phyloP scores from a whole-genome alignment of 2,113 vertebrate genomes.

The Lamprologus callipterus region DNA sequence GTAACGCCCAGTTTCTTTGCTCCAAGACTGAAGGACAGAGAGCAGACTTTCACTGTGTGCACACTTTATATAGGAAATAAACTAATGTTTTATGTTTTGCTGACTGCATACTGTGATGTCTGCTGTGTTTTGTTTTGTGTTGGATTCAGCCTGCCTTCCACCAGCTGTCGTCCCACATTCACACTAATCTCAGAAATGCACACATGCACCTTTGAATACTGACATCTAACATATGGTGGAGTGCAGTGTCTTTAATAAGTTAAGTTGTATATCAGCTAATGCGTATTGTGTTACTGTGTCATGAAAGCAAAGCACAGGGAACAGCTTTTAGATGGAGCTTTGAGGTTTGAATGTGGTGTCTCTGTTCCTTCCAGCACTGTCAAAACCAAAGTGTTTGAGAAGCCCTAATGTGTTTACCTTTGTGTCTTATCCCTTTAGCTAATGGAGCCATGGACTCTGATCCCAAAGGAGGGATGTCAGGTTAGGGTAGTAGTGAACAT shows the following conservation, averaged over 20 bases:
- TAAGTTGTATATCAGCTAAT: neutral
- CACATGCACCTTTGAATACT: neutral
- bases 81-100: neutral
- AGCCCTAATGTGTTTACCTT: neutral
- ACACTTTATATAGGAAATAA: neutral
- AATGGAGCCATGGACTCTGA: neutral
- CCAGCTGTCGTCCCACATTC: neutral
- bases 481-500: neutral
- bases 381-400: neutral
- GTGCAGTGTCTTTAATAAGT: neutral
- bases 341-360: neutral
- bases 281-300: fast-evolving
- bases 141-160: neutral
- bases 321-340: neutral
- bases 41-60: neutral
- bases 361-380: neutral
- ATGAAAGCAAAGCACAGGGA: neutral
- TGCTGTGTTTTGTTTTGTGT: neutral
- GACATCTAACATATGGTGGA: neutral
- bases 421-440: neutral
- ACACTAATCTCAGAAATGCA: neutral
- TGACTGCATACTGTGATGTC: neutral
- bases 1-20: neutral
- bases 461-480: neutral
- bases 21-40: neutral